Evolutionary conservation across 2,888 invertebrate genomes (phyloP).

Genomic region (Tromatobia lineatoria): DNA sequence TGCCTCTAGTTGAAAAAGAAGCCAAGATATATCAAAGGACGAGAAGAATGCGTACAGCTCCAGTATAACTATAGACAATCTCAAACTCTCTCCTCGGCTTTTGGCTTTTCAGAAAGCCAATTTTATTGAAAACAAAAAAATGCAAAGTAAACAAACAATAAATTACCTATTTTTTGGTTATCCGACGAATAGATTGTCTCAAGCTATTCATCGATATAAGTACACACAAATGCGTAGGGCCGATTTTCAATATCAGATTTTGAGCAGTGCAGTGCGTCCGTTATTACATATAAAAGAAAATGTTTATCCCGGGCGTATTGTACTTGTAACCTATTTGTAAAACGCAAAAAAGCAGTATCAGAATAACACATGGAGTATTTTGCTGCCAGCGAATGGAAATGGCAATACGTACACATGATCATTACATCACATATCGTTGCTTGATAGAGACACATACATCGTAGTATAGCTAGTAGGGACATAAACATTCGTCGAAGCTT

Average conservation of each 20-base stretch:
- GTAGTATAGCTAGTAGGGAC: background rate
- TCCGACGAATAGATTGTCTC: too few species aligned
- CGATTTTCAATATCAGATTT: background rate
- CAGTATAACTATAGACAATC: background rate
- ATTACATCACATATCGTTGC: slow-evolving; percentile 13
- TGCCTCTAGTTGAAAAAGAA: background rate
- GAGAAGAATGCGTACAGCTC: background rate
- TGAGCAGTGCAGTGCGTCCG: background rate
- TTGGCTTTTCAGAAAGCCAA: too few species aligned
- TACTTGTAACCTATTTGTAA: background rate
- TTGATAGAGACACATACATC: background rate
- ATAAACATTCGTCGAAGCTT: slow-evolving; percentile 38
- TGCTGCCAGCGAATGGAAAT: slow-evolving; percentile 16
- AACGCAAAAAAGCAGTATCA: background rate
- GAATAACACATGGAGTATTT: slow-evolving; percentile 3
- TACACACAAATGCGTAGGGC: too few species aligned
- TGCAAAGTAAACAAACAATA: background rate
- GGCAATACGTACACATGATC: slow-evolving; percentile 3
- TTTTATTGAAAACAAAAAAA: background rate
- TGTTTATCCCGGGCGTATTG: background rate
- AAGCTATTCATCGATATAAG: background rate
- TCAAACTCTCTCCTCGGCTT: background rate
- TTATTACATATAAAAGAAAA: background rate
- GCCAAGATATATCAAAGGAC: slow-evolving; percentile 12
- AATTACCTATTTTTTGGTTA: too few species aligned